Evolutionary conservation across 37 sponge, comb jelly and placozoan species (phyloP).

Genomic region (Theonella swinhoei): DNA sequence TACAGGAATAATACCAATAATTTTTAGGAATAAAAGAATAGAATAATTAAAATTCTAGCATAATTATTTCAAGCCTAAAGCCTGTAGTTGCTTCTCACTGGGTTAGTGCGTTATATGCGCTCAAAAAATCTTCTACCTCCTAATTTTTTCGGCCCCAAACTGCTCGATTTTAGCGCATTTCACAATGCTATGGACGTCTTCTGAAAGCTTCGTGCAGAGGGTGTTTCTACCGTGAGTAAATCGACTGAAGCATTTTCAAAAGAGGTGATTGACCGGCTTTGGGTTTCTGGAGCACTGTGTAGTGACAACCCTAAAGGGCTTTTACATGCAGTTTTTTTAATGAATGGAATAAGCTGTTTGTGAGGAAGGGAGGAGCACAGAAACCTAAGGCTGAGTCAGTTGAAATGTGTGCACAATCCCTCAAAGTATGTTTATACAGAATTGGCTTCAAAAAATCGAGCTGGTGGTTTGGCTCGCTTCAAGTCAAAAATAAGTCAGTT

Average conservation of each 20-base stretch:
- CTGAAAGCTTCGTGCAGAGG: slow-evolving; percentile 11
- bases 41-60: too few relatives aligned
- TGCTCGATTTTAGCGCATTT: slow-evolving; percentile 1
- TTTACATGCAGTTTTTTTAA: slow-evolving; percentile 56
- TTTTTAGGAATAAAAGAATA: too few relatives aligned
- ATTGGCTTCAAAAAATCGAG: slow-evolving; percentile 44
- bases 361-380: slow-evolving; percentile 12
- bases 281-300: slow-evolving; percentile 20
- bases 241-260: slow-evolving; percentile 9
- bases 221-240: slow-evolving; percentile 17
- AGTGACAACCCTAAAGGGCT: slow-evolving; percentile 29
- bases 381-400: slow-evolving; percentile 7
- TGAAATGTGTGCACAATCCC: neutral
- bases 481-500: slow-evolving; percentile 28
- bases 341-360: slow-evolving; percentile 50
- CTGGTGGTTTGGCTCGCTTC: slow-evolving; percentile 33
- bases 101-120: slow-evolving; percentile 2
- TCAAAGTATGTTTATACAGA: slow-evolving; percentile 34
- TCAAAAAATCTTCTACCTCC: neutral
- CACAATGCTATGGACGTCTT: slow-evolving; percentile 24
- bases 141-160: neutral
- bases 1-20: too few relatives aligned
- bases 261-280: slow-evolving; percentile 12
- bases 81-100: slow-evolving; percentile 13
- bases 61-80: too few relatives aligned